phyloP scores from a whole-genome alignment of 2,113 vertebrate genomes.

The Otus sunia region DNA sequence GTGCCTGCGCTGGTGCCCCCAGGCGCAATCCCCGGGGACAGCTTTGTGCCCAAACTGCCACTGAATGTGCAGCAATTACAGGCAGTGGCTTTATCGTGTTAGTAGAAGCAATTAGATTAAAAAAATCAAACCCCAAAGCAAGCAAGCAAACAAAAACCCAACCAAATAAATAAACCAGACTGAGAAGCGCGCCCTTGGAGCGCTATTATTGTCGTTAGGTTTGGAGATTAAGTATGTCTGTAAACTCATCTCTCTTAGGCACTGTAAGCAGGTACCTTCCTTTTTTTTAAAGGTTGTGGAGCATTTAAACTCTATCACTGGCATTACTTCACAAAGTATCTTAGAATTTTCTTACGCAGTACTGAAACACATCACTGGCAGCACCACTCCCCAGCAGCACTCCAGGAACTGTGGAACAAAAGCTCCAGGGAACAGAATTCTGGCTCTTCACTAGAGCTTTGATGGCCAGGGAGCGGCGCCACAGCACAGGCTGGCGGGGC shows the following conservation, averaged over 20 bases:
- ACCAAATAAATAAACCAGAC: not conserved
- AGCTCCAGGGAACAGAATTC: not conserved
- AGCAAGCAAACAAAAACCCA: not conserved
- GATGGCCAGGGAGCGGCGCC: fast-evolving
- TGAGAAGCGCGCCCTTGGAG: fast-evolving
- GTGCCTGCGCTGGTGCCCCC: not conserved
- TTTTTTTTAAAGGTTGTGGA: slow-evolving; percentile 75
- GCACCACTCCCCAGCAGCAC: not conserved
- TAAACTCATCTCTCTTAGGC: not conserved
- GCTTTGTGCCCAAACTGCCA: not conserved
- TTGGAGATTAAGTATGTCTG: not conserved
- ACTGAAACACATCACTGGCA: slow-evolving; percentile 73
- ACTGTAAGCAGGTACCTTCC: not conserved
- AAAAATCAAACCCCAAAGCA: not conserved
- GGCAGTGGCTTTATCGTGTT: no score
- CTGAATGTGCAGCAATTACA: not conserved
- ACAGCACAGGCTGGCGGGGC: no score
- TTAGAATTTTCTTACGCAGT: slow-evolving; percentile 79
- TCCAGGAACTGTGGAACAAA: fast-evolving
- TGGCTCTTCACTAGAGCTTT: not conserved
- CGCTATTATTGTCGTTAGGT: not conserved
- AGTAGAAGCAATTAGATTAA: not conserved
- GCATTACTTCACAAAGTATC: slow-evolving; percentile 84
- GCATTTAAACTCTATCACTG: slow-evolving; percentile 87
- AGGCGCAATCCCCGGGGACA: not conserved